phyloP scores from a whole-genome alignment of 2,888 invertebrate genomes.

The Scrobipalpa costella region DNA sequence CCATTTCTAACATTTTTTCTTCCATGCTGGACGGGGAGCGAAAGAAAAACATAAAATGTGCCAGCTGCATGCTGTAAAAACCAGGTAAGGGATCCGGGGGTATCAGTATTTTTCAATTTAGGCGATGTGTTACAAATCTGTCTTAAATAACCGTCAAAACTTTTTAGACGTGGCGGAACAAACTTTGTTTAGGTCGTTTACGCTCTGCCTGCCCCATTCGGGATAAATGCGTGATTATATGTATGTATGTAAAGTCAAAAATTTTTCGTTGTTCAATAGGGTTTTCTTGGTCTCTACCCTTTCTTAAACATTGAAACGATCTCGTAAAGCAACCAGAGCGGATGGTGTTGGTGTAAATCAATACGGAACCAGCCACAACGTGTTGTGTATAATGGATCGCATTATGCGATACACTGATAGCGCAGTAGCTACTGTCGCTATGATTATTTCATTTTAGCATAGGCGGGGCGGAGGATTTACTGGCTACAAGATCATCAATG shows the following conservation, averaged over 20 bases:
- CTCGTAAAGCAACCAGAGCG: conserved; percentile 32
- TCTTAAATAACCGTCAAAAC: no score
- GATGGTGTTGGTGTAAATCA: conserved; percentile 46
- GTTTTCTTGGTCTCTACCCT: not conserved
- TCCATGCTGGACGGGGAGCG: no score
- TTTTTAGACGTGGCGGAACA: not conserved
- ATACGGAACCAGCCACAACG: conserved; percentile 44
- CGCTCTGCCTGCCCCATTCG: no score
- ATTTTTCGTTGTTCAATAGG: not conserved
- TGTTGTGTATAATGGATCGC: conserved; percentile 51
- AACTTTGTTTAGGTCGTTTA: not conserved
- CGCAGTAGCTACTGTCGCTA: conserved; percentile 20
- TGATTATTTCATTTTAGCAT: conserved; percentile 22
- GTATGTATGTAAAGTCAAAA: not conserved
- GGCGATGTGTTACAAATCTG: no score
- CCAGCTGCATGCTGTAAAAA: not conserved
- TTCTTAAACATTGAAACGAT: conserved; percentile 29
- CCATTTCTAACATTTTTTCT: no score
- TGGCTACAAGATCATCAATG: conserved; percentile 5
- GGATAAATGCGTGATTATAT: no score
- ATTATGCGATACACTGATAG: conserved; percentile 47
- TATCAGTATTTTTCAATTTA: no score
- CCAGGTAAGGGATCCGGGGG: not conserved
- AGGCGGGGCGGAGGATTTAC: conserved; percentile 13
- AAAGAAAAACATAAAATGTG: no score